Conservation (phyloP, 2,888 invertebrate species). For the Geotrupes spiniger region DNA sequence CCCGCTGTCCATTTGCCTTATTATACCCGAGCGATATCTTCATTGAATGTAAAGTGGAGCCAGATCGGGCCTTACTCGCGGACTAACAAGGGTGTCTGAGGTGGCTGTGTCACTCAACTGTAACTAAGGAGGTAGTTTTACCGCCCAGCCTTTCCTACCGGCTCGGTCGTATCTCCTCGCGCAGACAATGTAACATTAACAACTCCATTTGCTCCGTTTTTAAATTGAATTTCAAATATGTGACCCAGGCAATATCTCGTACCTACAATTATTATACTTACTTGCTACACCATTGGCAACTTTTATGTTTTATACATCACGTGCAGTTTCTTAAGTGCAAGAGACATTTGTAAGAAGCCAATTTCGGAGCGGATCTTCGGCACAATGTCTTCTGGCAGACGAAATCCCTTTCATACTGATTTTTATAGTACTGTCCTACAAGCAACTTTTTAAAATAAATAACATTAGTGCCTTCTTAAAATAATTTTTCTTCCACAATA, state of each 20-base stretch:
- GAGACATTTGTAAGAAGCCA: too few species aligned
- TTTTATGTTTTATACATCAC: constrained; percentile 6
- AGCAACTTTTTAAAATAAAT: too few species aligned
- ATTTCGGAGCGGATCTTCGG: too few species aligned
- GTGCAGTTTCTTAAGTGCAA: too few species aligned
- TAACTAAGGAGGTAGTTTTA: constrained; percentile 46
- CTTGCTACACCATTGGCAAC: too few species aligned
- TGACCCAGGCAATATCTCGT: constrained; percentile 20
- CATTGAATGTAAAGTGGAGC: constrained; percentile 51
- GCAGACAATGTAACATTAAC: constrained; percentile 60
- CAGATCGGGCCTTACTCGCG: constrained; percentile 37
- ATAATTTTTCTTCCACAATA: too few species aligned
- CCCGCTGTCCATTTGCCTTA: constrained; percentile 47
- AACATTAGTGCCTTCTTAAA: too few species aligned
- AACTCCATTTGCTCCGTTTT: constrained; percentile 32
- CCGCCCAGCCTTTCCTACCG: constrained; percentile 42
- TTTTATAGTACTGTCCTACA: too few species aligned
- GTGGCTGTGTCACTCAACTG: constrained; percentile 50
- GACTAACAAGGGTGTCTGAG: constrained; percentile 51
- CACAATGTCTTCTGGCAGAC: too few species aligned
- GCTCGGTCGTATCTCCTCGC: constrained; percentile 45
- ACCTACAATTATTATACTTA: constrained; percentile 2
- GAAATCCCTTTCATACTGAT: too few species aligned
- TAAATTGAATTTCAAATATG: constrained; percentile 31
- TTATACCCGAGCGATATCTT: constrained; percentile 49